A percentile compares a stretch with the other conserved stretches of the same genome.
Conservation (phyloP, 2,888 invertebrate genomes). For the Busseola fusca region DNA sequence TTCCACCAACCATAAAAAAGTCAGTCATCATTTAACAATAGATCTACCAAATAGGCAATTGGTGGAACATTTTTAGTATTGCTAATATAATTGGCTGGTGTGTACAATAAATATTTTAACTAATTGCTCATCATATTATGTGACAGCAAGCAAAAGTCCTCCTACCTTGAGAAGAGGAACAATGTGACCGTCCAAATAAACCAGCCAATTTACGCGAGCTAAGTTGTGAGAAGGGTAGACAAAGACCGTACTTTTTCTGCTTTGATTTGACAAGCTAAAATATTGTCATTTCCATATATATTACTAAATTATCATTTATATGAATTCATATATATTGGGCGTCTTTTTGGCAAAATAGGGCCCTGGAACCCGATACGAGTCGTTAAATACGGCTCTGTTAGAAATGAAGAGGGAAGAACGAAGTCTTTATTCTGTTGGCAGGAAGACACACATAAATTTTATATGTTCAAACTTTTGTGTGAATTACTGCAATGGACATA, state of each 20-base stretch:
- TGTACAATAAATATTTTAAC: neutral
- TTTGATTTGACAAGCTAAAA: constrained; percentile 45
- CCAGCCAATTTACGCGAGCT: constrained; percentile 18
- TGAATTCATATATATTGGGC: constrained; percentile 33
- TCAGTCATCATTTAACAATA: neutral
- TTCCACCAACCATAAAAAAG: no score
- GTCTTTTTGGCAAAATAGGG: constrained; percentile 39
- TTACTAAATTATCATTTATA: constrained; percentile 57
- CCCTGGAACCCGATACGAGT: constrained; percentile 32
- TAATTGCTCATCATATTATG: neutral
- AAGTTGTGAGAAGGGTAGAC: constrained; percentile 26
- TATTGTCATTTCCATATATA: constrained; percentile 55
- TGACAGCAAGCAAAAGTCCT: neutral
- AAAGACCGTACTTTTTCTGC: constrained; percentile 25
- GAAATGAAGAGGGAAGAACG: constrained; percentile 21
- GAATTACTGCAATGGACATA: constrained; percentile 20
- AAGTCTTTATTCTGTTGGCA: constrained; percentile 37
- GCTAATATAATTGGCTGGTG: neutral
- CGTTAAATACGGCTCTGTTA: constrained; percentile 31
- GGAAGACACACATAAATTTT: constrained; percentile 35
- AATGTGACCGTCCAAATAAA: constrained; percentile 12
- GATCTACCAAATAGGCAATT: neutral
- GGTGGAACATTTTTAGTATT: neutral
- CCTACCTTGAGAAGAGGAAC: neutral
- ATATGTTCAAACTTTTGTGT: constrained; percentile 28